Evolutionary conservation across 2,113 vertebrate species (phyloP).

Genomic region (Tetrax tetrax): DNA sequence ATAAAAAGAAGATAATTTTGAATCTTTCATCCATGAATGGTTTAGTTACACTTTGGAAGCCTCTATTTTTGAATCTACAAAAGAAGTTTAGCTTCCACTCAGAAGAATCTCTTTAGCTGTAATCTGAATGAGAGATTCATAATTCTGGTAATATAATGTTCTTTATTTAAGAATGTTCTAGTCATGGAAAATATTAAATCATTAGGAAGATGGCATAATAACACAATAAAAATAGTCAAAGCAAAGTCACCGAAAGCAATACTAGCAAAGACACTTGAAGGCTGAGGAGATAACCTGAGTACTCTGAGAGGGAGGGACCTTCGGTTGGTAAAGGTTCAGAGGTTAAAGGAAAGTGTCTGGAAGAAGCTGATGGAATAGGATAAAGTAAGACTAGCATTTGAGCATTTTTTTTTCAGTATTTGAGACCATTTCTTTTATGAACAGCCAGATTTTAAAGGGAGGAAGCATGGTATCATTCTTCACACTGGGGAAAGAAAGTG

Average conservation of each 20-base stretch:
- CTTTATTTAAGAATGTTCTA: neutral
- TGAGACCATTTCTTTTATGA: neutral
- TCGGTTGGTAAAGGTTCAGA: neutral
- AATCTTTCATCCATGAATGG: neutral
- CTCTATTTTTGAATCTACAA: neutral
- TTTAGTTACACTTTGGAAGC: neutral
- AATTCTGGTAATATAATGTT: neutral
- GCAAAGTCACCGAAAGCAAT: neutral
- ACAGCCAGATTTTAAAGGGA: neutral
- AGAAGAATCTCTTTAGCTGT: neutral
- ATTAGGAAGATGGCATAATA: neutral
- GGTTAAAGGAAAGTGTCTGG: neutral
- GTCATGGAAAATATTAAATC: neutral
- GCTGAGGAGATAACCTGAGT: neutral
- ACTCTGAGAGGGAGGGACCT: neutral
- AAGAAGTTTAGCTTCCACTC: neutral
- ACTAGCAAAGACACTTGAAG: neutral
- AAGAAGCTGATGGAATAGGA: neutral
- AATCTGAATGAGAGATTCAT: neutral
- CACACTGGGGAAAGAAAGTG: neutral
- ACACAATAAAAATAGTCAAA: neutral
- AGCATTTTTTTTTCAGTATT: neutral
- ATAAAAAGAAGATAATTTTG: neutral
- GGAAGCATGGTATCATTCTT: neutral
- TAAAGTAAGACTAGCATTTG: neutral